phyloP scores from a whole-genome alignment of 2,888 invertebrate genomes.

The Orthosia gothica region DNA sequence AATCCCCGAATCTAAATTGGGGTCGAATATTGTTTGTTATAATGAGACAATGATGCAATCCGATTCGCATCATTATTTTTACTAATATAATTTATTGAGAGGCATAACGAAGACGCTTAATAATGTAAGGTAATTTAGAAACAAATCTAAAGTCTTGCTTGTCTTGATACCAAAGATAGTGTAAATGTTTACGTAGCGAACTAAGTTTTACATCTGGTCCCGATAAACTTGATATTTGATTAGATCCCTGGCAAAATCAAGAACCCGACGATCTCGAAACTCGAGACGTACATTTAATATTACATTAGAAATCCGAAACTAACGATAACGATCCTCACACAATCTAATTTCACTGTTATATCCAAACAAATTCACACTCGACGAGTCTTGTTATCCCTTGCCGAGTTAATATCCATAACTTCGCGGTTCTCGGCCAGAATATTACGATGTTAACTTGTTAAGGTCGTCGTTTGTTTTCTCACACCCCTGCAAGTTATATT shows the following conservation, averaged over 20 bases:
- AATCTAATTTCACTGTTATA: constrained; percentile 48
- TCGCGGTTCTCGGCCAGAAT: constrained; percentile 54
- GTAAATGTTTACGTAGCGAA: constrained; percentile 43
- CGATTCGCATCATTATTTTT: not conserved
- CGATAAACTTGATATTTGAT: constrained; percentile 56
- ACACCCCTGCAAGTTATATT: constrained; percentile 71
- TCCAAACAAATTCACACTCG: constrained; percentile 56
- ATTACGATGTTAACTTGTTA: constrained; percentile 70
- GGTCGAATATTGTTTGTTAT: constrained; percentile 17
- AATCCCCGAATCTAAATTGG: constrained; percentile 4
- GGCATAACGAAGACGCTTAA: constrained; percentile 2
- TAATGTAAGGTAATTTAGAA: constrained; percentile 9
- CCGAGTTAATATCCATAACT: constrained; percentile 58
- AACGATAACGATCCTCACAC: constrained; percentile 37
- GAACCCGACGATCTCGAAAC: constrained; percentile 29
- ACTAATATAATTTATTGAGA: not conserved
- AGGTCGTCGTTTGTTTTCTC: constrained; percentile 75
- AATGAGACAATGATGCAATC: not conserved
- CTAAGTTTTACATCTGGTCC: constrained; percentile 35
- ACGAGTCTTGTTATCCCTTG: constrained; percentile 58
- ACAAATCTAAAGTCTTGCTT: constrained; percentile 18
- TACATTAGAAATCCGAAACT: constrained; percentile 59
- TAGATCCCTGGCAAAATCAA: constrained; percentile 38
- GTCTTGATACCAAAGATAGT: constrained; percentile 31
- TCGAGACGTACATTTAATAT: constrained; percentile 49